Evolutionary conservation across 2,888 invertebrate genomes (phyloP), one percentile per base, ranked within the genome.

Genomic region (Drosophila niveifrons): DNA sequence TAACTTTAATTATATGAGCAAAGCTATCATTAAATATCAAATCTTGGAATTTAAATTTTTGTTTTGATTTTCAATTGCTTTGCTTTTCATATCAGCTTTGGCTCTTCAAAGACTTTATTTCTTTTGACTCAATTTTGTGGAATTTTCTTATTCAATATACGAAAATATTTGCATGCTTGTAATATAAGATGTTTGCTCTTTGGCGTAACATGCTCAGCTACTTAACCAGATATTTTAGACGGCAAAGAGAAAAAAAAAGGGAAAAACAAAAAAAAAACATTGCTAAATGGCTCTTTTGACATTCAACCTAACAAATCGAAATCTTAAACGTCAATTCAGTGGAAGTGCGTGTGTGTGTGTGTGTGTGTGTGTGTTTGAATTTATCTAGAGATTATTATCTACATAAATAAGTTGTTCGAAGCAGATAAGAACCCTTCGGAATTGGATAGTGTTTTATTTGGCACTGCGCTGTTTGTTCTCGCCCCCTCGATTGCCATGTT

Each of bases 401-500:
- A 52, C 72, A 75, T 78, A 69, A 76, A 76, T 69, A 69, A 65
- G 65, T 66, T 73, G 61, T 43, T 8, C 39, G 39, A 31, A 15
- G 13, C 15, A 36, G 59, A 67, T 72, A 39, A 61, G 66, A 65
- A 48, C 63, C 63, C 48, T 61, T 56, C 23, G 15, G 58, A 64
- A 48, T 72, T 36, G 63, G 28, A 56, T 63, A 64, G 62, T 65
- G 62, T 44, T 77, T 61, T 73, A 69, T 80, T 78, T 83, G 74
- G 58, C 74, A 50, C 51, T 53, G 65, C 43, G 56, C 41, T 75
- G 64, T 75, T 74, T 78, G 65, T 62, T 70, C 65, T 53, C 56
- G 62, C 66, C 72, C 72, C 75, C 72, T 81, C 65, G 81, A 82
- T 76, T 80, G 75, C 62, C 75, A 3, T n/a, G 4, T 23, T 23